A percentile compares a stretch with the other conserved stretches of the same genome.
Evolutionary conservation across 2,888 invertebrate species (phyloP).

Genomic region (Coelopa pilipes): DNA sequence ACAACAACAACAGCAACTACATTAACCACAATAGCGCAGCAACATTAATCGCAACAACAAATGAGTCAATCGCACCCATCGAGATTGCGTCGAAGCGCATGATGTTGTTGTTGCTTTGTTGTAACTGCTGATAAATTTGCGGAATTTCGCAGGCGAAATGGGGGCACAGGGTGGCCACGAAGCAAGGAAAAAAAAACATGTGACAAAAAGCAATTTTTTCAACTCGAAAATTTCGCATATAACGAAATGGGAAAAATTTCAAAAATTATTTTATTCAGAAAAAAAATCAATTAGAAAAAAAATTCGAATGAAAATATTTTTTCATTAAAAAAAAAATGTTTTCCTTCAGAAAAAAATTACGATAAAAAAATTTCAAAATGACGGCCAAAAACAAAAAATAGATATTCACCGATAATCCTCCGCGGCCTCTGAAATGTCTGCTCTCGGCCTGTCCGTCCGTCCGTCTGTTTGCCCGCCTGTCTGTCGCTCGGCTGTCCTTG

Average conservation of each 20-base stretch:
- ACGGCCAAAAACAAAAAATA: neutral
- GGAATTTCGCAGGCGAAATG: no score
- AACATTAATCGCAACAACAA: no score
- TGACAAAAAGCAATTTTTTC: neutral
- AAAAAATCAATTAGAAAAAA: neutral
- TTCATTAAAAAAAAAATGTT: neutral
- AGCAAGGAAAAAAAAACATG: neutral
- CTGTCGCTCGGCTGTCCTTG: conserved; percentile 32
- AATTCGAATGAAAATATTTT: neutral
- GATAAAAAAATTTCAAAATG: conserved; percentile 4
- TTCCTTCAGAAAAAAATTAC: neutral
- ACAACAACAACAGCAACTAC: no score
- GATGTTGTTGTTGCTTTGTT: no score
- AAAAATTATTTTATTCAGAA: neutral
- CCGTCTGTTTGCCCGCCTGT: no score
- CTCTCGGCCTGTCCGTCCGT: conserved; percentile 1
- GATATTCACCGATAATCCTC: neutral
- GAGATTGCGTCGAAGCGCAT: no score
- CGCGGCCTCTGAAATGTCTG: conserved; percentile 3
- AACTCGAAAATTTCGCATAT: neutral
- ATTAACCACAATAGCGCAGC: no score
- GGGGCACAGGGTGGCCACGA: no score
- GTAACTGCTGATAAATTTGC: no score
- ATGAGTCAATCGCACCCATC: no score
- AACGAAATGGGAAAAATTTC: neutral